Conservation (phyloP, 2,113 vertebrate species). For the Dicrurus megarhynchus region DNA sequence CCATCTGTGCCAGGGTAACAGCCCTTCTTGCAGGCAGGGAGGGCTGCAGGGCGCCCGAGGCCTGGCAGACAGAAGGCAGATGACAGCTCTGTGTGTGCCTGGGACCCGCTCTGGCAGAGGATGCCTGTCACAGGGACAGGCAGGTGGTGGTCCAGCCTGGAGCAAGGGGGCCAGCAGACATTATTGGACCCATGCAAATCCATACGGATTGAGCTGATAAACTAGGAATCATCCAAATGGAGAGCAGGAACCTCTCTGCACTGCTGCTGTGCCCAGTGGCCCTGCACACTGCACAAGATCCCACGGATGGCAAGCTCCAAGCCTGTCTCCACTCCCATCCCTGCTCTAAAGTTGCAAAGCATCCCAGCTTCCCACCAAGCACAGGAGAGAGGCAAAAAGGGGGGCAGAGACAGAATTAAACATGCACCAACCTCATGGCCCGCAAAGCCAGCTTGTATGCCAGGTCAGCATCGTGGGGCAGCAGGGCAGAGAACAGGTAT, state of each 20-base stretch:
- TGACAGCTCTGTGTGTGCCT: neutral
- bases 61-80: neutral
- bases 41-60: neutral
- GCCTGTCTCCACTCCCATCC: neutral
- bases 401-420: neutral
- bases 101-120: neutral
- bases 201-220: neutral
- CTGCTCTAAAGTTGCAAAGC: neutral
- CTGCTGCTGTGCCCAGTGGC: neutral
- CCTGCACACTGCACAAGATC: neutral
- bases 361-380: neutral
- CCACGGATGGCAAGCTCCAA: neutral
- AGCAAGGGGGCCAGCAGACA: neutral
- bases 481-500: slow-evolving; percentile 94
- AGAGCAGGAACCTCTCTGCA: neutral
- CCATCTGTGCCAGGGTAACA: neutral
- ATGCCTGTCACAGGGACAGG: neutral
- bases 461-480: slow-evolving; percentile 93
- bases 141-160: neutral
- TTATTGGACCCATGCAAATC: neutral
- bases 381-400: neutral
- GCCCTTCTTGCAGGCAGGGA: neutral
- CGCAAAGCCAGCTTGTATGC: slow-evolving; percentile 95
- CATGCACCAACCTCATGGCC: slow-evolving; percentile 89
- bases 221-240: neutral